Conservation (phyloP, 2,888 invertebrate genomes). For the Plagiodera versicolora region DNA sequence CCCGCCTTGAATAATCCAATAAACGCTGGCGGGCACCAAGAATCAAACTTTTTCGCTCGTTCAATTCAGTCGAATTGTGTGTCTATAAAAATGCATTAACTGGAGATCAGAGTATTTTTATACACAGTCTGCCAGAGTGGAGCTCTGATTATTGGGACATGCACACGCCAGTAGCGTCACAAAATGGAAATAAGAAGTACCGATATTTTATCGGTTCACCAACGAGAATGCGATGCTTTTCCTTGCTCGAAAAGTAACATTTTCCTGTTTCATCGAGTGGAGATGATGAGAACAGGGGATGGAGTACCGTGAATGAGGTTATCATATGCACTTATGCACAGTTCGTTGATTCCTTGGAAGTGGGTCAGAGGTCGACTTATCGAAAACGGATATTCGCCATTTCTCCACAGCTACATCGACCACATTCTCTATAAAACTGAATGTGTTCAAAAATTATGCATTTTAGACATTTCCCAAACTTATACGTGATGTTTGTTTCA, state of each 20-base stretch:
- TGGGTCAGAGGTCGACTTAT: background rate
- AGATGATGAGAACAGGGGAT: background rate
- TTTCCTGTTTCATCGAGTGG: background rate
- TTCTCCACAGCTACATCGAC: background rate
- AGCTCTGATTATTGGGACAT: background rate
- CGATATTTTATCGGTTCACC: no score
- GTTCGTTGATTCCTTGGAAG: background rate
- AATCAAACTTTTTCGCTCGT: background rate
- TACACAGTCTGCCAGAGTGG: background rate
- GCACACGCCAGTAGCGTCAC: background rate
- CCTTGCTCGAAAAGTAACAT: no score
- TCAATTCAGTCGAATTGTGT: background rate
- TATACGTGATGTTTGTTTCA: no score
- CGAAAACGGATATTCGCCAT: background rate
- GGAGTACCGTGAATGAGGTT: background rate
- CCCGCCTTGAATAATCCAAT: background rate
- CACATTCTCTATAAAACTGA: no score
- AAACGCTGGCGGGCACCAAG: background rate
- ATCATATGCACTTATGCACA: background rate
- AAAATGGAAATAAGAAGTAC: no score
- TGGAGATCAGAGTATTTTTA: background rate
- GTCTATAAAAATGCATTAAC: conserved; percentile 1
- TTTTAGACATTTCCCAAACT: no score
- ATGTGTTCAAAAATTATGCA: background rate
- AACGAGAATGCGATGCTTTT: no score